Evolutionary conservation across 2,888 invertebrate genomes (phyloP).

Genomic region (Mythimna ferrago): DNA sequence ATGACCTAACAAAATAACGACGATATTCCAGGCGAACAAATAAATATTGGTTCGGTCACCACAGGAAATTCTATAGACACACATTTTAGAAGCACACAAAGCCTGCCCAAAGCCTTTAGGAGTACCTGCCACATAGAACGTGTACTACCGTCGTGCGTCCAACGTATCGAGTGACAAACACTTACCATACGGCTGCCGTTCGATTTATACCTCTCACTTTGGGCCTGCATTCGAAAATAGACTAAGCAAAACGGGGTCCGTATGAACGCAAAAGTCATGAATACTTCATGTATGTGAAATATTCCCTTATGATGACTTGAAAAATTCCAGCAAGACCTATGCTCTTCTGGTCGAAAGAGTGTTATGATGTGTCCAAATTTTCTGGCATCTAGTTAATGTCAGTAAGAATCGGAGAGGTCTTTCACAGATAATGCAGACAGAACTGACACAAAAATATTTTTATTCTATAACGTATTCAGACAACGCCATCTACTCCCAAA

Average conservation of each 20-base stretch:
- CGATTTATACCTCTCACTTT: conserved; percentile 37
- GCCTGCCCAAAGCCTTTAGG: conserved; percentile 15
- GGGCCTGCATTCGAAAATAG: conserved; percentile 16
- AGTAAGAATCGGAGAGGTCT: too few species aligned
- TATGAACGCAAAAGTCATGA: neutral
- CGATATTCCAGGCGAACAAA: conserved; percentile 1
- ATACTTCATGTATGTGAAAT: neutral
- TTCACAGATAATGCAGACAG: too few species aligned
- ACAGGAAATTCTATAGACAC: conserved; percentile 21
- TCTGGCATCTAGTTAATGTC: too few species aligned
- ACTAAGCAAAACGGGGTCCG: neutral
- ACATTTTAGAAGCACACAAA: conserved; percentile 45
- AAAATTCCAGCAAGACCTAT: too few species aligned
- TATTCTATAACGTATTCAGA: too few species aligned
- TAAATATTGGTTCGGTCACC: conserved; percentile 22
- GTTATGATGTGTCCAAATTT: too few species aligned
- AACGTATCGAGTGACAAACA: conserved; percentile 54
- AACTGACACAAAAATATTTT: too few species aligned
- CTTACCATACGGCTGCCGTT: conserved; percentile 33
- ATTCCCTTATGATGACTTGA: too few species aligned
- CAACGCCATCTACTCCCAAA: too few species aligned
- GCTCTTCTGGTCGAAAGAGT: too few species aligned
- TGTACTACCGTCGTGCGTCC: conserved; percentile 31
- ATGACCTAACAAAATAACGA: conserved; percentile 23
- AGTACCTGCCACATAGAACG: conserved; percentile 33